A percentile compares a stretch with the other conserved stretches of the same genome.
Evolutionary conservation across 2,888 invertebrate genomes (phyloP).

Genomic region (Herminia tarsipennalis): DNA sequence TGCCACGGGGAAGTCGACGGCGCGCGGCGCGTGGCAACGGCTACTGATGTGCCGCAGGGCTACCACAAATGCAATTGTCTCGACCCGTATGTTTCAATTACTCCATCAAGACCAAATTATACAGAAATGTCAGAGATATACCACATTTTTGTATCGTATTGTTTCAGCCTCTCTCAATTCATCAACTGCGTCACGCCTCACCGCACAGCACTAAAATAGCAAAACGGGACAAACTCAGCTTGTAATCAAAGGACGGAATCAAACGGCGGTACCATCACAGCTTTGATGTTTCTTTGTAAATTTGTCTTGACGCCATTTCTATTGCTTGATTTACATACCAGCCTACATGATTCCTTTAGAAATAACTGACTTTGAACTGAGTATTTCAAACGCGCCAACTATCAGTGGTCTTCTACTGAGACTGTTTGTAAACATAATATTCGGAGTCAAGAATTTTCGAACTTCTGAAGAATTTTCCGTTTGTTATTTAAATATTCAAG

Average conservation of each 20-base stretch:
- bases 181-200: slow-evolving; percentile 37
- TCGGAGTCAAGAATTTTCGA: slow-evolving; percentile 23
- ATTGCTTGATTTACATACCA: slow-evolving; percentile 53
- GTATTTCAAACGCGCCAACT: slow-evolving; percentile 37
- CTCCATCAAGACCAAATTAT: slow-evolving; percentile 17
- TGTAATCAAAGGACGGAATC: slow-evolving; percentile 78
- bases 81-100: slow-evolving; percentile 31
- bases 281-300: slow-evolving; percentile 77
- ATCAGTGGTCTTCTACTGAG: slow-evolving; percentile 23
- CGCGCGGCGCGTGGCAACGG: slow-evolving; percentile 40
- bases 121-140: slow-evolving; percentile 13
- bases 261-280: slow-evolving; percentile 61
- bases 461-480: slow-evolving; percentile 28
- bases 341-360: slow-evolving; percentile 36
- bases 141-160: slow-evolving; percentile 31
- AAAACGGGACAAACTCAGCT: slow-evolving; percentile 57
- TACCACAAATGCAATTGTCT: slow-evolving; percentile 35
- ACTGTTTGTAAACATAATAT: slow-evolving; percentile 35
- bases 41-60: slow-evolving; percentile 36
- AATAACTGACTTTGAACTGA: slow-evolving; percentile 42
- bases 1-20: slow-evolving; percentile 52
- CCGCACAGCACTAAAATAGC: slow-evolving; percentile 63
- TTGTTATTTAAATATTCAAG: slow-evolving; percentile 33
- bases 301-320: slow-evolving; percentile 60
- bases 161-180: slow-evolving; percentile 33